Percentiles rank a stretch among this genome's conserved stretches.
phyloP scores from a whole-genome alignment of 2,113 vertebrate species.

The Eclectus roratus region DNA sequence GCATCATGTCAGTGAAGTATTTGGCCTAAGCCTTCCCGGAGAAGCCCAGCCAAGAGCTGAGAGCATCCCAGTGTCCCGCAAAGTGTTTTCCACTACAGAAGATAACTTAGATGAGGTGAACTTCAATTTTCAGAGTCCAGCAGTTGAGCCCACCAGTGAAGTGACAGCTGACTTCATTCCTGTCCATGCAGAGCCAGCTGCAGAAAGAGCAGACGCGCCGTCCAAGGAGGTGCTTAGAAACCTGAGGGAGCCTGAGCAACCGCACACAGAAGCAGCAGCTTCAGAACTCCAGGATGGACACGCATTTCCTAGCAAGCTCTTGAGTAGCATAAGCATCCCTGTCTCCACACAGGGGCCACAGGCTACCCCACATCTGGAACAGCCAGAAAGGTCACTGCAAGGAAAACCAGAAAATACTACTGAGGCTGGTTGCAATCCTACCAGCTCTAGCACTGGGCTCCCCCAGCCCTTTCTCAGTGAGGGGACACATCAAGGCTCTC shows the following conservation, averaged over 20 bases:
- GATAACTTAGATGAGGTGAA: fast-evolving
- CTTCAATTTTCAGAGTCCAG: not conserved
- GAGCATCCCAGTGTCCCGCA: not conserved
- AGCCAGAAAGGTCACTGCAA: not conserved
- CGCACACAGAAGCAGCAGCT: not conserved
- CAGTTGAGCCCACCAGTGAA: not conserved
- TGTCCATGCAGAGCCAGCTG: not conserved
- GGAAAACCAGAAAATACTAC: fast-evolving
- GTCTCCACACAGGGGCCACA: not conserved
- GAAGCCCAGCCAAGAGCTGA: not conserved
- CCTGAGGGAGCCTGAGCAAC: not conserved
- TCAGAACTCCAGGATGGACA: not conserved
- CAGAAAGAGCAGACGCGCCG: not conserved
- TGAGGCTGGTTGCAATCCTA: not conserved
- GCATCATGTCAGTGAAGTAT: not conserved
- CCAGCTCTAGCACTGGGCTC: not conserved
- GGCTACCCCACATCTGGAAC: not conserved
- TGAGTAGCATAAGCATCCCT: not conserved
- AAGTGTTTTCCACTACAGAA: not conserved
- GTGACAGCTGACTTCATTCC: fast-evolving
- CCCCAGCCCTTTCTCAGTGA: not conserved
- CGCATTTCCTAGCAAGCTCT: not conserved
- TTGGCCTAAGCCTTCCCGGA: not conserved
- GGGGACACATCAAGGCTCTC: not conserved
- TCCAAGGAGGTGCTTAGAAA: not conserved